A percentile compares a stretch with the other conserved stretches of the same genome.
These are phyloP conservation scores for Cariama cristata DNA, from an alignment of 2,113 vertebrate species.

Conservation along the genomic window DNA sequence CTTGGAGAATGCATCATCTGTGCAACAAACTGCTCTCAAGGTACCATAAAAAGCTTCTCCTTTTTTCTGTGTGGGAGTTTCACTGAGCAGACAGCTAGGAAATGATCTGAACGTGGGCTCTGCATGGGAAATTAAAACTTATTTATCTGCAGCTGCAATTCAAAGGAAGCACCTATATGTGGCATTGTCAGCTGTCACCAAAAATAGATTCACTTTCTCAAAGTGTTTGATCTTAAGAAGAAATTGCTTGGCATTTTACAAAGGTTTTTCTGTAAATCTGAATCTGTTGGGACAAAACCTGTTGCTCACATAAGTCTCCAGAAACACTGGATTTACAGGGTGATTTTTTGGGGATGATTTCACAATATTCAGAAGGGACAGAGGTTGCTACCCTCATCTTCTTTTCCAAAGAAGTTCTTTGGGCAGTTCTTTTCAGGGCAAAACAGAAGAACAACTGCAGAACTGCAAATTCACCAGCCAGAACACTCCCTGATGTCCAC, in stretches of 20 bases:
- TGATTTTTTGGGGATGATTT: background rate
- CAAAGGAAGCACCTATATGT: background rate
- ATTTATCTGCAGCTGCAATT: conserved; percentile 14
- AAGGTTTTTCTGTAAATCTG: background rate
- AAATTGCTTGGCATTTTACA: background rate
- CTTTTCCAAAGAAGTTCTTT: background rate
- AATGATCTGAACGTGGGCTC: background rate
- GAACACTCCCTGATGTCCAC: background rate
- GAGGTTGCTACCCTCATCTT: background rate
- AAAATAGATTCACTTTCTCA: background rate
- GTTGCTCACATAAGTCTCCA: background rate
- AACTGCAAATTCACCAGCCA: background rate
- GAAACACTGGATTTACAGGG: background rate
- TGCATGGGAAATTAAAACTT: conserved; percentile 13
- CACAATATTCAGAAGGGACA: background rate
- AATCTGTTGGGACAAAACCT: background rate
- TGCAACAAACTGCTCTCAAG: conserved; percentile 4
- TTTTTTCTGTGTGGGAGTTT: background rate
- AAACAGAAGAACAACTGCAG: background rate
- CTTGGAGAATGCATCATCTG: background rate
- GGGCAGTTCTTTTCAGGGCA: background rate
- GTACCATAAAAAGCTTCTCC: background rate
- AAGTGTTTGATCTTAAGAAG: background rate
- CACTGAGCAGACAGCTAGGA: background rate
- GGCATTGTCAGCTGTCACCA: background rate